phyloP scores from a whole-genome alignment of 2,797 vertebrate species.

The Melanotaenia maccullochi region DNA sequence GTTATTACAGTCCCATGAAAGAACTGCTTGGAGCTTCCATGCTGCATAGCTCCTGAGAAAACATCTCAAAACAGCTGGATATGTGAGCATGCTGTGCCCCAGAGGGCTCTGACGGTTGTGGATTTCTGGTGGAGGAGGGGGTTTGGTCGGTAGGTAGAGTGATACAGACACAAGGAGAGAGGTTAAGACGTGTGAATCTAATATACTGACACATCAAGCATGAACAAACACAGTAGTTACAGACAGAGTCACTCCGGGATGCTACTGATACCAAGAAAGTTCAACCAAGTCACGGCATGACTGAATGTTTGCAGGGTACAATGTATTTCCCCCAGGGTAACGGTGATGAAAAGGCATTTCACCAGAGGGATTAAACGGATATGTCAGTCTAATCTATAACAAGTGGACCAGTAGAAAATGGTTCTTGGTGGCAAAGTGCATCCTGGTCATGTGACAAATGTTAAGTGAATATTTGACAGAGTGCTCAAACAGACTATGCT shows the following conservation, averaged over 20 bases:
- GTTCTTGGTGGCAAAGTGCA: slow-evolving; percentile 70
- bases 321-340: slow-evolving; percentile 27
- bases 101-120: slow-evolving; percentile 42
- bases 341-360: slow-evolving; percentile 56
- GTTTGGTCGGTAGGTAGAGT: slow-evolving; percentile 55
- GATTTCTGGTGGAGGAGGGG: slow-evolving; percentile 44
- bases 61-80: slow-evolving; percentile 40
- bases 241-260: slow-evolving; percentile 73
- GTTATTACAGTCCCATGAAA: slow-evolving; percentile 38
- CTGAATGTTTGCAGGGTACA: slow-evolving; percentile 29
- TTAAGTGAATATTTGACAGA: slow-evolving; percentile 82
- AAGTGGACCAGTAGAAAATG: slow-evolving; percentile 29
- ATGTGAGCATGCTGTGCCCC: slow-evolving; percentile 29
- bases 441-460: slow-evolving; percentile 75
- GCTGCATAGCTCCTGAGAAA: slow-evolving; percentile 42
- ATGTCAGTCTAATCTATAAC: slow-evolving; percentile 28
- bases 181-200: slow-evolving; percentile 74
- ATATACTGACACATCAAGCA: slow-evolving; percentile 79
- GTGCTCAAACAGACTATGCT: slow-evolving; percentile 83
- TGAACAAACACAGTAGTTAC: slow-evolving; percentile 80
- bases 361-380: slow-evolving; percentile 38
- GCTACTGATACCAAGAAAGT: slow-evolving; percentile 66
- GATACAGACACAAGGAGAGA: slow-evolving; percentile 58
- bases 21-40: slow-evolving; percentile 45
- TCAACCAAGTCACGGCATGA: slow-evolving; percentile 45